These are phyloP conservation scores for Semotilus atromaculatus DNA, from an alignment of 2,797 vertebrate species.

Conservation along the genomic window DNA sequence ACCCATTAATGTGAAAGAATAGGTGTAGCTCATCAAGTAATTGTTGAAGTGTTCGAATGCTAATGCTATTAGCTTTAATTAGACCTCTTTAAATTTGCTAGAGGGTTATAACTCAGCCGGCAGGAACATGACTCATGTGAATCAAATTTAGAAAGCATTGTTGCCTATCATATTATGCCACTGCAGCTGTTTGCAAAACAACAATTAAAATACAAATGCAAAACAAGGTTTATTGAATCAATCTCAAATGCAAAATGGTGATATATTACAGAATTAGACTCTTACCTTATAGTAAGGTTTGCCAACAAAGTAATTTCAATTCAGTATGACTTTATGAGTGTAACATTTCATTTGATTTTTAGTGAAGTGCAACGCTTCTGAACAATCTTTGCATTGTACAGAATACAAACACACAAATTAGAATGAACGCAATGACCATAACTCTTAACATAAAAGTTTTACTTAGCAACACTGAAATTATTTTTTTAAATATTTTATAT, in stretches of 20 bases:
- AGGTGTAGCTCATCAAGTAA: constrained; percentile 35
- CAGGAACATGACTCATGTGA: constrained; percentile 40
- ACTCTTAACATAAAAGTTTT: neutral
- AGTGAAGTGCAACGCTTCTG: neutral
- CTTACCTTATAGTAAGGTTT: neutral
- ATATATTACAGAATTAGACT: neutral
- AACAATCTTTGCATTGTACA: neutral
- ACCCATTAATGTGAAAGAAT: constrained; percentile 30
- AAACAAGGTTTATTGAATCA: neutral
- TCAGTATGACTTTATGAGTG: neutral
- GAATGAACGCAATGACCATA: neutral
- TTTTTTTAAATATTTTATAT: neutral
- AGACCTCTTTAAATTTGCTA: constrained; percentile 36
- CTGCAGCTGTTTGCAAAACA: constrained; percentile 36
- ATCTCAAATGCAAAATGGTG: neutral
- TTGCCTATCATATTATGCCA: neutral
- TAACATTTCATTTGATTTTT: neutral
- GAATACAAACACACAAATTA: neutral
- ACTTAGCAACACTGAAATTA: no score
- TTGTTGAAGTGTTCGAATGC: constrained; percentile 16
- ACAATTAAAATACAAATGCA: constrained; percentile 28
- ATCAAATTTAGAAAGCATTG: constrained; percentile 21
- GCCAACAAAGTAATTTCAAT: neutral
- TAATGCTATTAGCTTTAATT: constrained; percentile 44
- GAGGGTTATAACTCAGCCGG: constrained; percentile 38